Conservation (phyloP, 2,888 invertebrate genomes). For the Spicauda simplicius region DNA sequence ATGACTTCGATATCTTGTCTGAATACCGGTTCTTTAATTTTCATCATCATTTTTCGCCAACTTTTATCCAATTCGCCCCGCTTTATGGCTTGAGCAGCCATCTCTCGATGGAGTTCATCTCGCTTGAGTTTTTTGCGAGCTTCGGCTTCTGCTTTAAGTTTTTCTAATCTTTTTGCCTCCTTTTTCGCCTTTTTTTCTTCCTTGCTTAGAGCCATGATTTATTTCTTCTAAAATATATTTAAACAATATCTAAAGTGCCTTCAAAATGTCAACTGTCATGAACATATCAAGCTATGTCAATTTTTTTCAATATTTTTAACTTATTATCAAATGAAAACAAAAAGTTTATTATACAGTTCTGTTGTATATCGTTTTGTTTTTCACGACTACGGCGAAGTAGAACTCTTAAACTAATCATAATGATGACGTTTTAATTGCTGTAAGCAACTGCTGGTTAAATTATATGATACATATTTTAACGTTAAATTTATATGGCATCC, state of each 20-base stretch:
- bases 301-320: neutral
- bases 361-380: too few species aligned
- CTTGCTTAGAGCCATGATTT: conserved; percentile 62
- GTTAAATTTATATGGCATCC: too few species aligned
- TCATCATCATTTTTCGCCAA: conserved; percentile 70
- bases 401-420: too few species aligned
- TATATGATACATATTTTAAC: too few species aligned
- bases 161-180: conserved; percentile 66
- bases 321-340: too few species aligned
- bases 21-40: conserved; percentile 74
- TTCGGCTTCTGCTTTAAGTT: conserved; percentile 58
- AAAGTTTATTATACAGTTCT: too few species aligned
- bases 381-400: too few species aligned
- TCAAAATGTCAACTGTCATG: conserved; percentile 16
- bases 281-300: neutral
- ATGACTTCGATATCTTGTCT: conserved; percentile 70
- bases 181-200: conserved; percentile 71
- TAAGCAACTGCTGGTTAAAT: too few species aligned
- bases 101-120: conserved; percentile 66
- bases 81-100: conserved; percentile 59
- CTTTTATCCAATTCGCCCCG: conserved; percentile 63
- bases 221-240: conserved; percentile 26
- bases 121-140: conserved; percentile 59
- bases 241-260: conserved; percentile 23
- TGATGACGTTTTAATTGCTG: too few species aligned